These are phyloP conservation scores for Alaudala cheleensis DNA, from an alignment of 2,113 vertebrate genomes.

Conservation along the genomic window DNA sequence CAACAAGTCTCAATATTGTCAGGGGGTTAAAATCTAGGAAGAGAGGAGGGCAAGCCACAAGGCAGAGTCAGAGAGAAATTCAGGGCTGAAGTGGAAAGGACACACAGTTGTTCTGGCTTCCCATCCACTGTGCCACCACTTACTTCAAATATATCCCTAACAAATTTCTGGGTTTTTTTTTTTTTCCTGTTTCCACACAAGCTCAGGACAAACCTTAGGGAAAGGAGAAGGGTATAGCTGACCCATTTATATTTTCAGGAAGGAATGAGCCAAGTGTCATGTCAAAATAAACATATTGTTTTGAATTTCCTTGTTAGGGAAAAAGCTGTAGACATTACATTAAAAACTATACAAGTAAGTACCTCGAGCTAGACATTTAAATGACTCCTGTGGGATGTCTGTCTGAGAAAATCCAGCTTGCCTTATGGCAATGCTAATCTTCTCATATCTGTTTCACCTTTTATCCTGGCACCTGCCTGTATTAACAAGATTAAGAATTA, in stretches of 20 bases:
- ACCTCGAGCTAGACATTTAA: background rate
- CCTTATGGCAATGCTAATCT: conserved; percentile 34
- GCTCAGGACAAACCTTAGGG: background rate
- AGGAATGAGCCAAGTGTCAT: background rate
- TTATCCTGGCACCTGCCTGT: conserved; percentile 15
- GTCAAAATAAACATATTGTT: background rate
- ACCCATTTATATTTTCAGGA: background rate
- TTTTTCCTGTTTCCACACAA: background rate
- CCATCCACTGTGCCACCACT: background rate
- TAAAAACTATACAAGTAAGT: background rate
- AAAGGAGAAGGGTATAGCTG: background rate
- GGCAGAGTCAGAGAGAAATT: background rate
- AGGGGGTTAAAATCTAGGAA: background rate
- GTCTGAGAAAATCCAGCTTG: background rate
- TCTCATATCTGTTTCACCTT: conserved; percentile 36
- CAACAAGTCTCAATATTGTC: background rate
- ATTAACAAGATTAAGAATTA: conserved; percentile 65
- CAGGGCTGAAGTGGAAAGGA: background rate
- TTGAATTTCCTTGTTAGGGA: background rate
- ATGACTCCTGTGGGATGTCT: background rate
- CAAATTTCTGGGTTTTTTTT: background rate
- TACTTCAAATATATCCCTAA: background rate
- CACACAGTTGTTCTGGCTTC: accelerated
- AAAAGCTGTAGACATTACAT: background rate
- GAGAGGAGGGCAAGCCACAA: background rate